phyloP scores from a whole-genome alignment of 2,888 invertebrate species.

The Ashinkailepas kermadecensis region DNA sequence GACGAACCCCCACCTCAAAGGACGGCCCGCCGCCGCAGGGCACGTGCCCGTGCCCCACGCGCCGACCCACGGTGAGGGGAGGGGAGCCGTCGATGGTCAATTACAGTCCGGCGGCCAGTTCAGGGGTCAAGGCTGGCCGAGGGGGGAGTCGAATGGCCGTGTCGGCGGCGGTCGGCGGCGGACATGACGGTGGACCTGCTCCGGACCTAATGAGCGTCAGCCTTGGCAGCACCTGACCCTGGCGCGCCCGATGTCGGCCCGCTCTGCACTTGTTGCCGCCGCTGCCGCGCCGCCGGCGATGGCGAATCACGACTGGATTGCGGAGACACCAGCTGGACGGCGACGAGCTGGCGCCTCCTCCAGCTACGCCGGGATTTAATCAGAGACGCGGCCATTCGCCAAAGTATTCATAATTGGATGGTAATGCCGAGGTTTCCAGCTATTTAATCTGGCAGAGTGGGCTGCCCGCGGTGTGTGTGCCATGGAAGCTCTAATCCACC shows the following conservation, averaged over 20 bases:
- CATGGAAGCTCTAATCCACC: too few relatives aligned
- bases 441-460: not conserved
- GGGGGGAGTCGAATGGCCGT: not conserved
- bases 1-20: not conserved
- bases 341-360: not conserved
- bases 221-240: not conserved
- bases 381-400: not conserved
- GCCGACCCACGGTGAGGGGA: too few relatives aligned
- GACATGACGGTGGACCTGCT: not conserved
- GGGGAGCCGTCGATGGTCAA: not conserved
- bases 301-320: not conserved
- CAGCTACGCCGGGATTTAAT: not conserved
- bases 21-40: too few relatives aligned
- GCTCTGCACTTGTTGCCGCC: not conserved
- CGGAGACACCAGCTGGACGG: not conserved
- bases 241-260: not conserved
- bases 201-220: not conserved
- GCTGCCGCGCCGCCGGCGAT: not conserved
- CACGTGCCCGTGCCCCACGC: too few relatives aligned
- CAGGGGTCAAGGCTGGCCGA: not conserved
- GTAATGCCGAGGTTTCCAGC: constrained; percentile 16
- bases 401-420: constrained; percentile 3
- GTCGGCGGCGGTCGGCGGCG: not conserved
- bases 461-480: too few relatives aligned
- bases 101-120: not conserved